Evolutionary conservation across 2,113 vertebrate genomes (phyloP).

Genomic region (Ahaetulla prasina): DNA sequence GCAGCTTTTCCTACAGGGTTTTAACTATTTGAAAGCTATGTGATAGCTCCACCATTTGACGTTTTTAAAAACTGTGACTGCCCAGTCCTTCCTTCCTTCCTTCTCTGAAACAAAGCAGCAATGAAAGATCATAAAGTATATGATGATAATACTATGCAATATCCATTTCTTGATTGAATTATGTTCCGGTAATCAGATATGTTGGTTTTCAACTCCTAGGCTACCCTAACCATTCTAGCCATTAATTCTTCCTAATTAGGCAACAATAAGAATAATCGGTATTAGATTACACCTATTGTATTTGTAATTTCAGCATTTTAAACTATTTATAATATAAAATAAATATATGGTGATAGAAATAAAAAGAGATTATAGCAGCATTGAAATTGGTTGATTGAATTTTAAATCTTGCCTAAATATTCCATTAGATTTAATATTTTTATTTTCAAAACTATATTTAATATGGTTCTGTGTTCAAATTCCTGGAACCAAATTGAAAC

Average conservation of each 20-base stretch:
- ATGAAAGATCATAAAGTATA: not conserved
- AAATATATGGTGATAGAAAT: not conserved
- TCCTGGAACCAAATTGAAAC: not conserved
- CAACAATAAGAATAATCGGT: not conserved
- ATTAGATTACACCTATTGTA: not conserved
- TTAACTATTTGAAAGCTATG: slow-evolving; percentile 37
- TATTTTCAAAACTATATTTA: not conserved
- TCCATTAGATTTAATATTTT: not conserved
- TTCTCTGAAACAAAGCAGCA: not conserved
- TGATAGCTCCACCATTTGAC: slow-evolving; percentile 67
- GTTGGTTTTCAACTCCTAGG: not conserved
- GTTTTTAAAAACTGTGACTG: slow-evolving; percentile 29
- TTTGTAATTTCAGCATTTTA: not conserved
- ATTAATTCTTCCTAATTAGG: not conserved
- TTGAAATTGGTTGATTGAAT: not conserved
- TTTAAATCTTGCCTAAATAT: not conserved
- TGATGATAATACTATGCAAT: not conserved
- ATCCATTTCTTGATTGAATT: not conserved
- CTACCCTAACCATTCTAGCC: not conserved
- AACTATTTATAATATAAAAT: not conserved
- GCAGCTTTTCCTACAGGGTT: not conserved
- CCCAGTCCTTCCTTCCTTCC: not conserved
- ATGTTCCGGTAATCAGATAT: not conserved
- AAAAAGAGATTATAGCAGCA: not conserved
- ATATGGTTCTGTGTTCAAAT: not conserved